Percentiles rank a stretch among this genome's conserved stretches.
These are phyloP conservation scores for Dryadula phaetusa DNA, from an alignment of 2,888 invertebrate genomes.

Conservation along the genomic window DNA sequence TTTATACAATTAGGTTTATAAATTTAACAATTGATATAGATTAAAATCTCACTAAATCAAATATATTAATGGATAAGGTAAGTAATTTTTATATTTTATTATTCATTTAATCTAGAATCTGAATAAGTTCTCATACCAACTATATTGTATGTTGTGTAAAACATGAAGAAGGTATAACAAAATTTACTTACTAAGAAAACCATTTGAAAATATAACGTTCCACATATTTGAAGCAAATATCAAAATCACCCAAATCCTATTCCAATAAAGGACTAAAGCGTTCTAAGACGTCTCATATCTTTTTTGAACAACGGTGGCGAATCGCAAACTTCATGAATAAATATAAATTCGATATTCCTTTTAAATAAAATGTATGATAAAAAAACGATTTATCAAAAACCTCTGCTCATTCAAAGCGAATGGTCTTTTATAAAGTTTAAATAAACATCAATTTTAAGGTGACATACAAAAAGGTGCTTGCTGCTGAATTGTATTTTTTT, in stretches of 20 bases:
- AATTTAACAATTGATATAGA: too few relatives aligned
- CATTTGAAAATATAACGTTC: slow-evolving; percentile 25
- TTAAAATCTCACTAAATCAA: too few relatives aligned
- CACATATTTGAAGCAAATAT: slow-evolving; percentile 45
- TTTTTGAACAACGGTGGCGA: slow-evolving; percentile 79
- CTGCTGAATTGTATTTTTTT: slow-evolving; percentile 66
- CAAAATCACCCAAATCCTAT: slow-evolving; percentile 44
- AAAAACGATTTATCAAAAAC: slow-evolving; percentile 81
- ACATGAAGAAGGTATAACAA: too few relatives aligned
- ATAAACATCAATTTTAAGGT: slow-evolving; percentile 81
- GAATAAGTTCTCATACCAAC: too few relatives aligned
- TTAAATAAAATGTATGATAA: slow-evolving; percentile 78
- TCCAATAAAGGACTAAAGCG: slow-evolving; percentile 44
- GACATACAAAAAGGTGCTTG: slow-evolving; percentile 75
- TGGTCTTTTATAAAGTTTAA: slow-evolving; percentile 79
- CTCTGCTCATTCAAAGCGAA: slow-evolving; percentile 66
- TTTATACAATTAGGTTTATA: too few relatives aligned
- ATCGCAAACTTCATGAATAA: slow-evolving; percentile 81
- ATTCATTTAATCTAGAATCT: too few relatives aligned
- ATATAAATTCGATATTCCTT: slow-evolving; percentile 80
- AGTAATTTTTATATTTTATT: too few relatives aligned
- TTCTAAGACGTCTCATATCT: slow-evolving; percentile 69
- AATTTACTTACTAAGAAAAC: too few relatives aligned
- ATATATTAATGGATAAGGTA: too few relatives aligned
- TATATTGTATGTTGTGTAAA: too few relatives aligned